A percentile compares a stretch with the other conserved stretches of the same genome.
Evolutionary conservation across 2,888 invertebrate species (phyloP).

Genomic region (Alentia gelatinosa): DNA sequence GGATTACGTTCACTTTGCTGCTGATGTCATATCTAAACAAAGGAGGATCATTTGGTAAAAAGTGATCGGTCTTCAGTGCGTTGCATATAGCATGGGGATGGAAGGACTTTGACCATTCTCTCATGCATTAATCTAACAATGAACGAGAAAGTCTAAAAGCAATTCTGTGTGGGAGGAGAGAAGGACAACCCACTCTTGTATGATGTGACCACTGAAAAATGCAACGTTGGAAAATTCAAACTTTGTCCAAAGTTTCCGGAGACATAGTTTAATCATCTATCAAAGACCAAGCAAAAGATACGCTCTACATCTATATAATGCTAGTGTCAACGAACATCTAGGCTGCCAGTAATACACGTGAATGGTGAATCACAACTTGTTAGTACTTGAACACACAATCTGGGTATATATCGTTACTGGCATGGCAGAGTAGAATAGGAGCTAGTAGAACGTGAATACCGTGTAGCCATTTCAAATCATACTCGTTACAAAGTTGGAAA

Average conservation of each 20-base stretch:
- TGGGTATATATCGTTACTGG: neutral
- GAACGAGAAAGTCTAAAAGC: slow-evolving; percentile 46
- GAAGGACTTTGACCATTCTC: slow-evolving; percentile 26
- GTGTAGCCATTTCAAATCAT: neutral
- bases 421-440: neutral
- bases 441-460: neutral
- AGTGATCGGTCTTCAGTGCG: too few species aligned
- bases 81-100: neutral
- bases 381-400: neutral
- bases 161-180: slow-evolving; percentile 42
- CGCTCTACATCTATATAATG: neutral
- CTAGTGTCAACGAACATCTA: slow-evolving; percentile 19
- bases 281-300: slow-evolving; percentile 16
- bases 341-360: slow-evolving; percentile 13
- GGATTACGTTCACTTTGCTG: neutral
- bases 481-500: slow-evolving; percentile 10
- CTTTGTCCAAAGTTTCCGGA: slow-evolving; percentile 18
- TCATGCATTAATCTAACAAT: slow-evolving; percentile 32
- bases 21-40: neutral
- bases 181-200: slow-evolving; percentile 52
- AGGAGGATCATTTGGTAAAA: too few species aligned
- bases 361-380: slow-evolving; percentile 30
- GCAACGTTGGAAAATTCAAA: slow-evolving; percentile 48
- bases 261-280: slow-evolving; percentile 19
- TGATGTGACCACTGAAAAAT: slow-evolving; percentile 53